Evolutionary conservation across 2,888 invertebrate species (phyloP), one percentile per base, ranked within the genome.

Genomic region (Dolichopus griseipennis): DNA sequence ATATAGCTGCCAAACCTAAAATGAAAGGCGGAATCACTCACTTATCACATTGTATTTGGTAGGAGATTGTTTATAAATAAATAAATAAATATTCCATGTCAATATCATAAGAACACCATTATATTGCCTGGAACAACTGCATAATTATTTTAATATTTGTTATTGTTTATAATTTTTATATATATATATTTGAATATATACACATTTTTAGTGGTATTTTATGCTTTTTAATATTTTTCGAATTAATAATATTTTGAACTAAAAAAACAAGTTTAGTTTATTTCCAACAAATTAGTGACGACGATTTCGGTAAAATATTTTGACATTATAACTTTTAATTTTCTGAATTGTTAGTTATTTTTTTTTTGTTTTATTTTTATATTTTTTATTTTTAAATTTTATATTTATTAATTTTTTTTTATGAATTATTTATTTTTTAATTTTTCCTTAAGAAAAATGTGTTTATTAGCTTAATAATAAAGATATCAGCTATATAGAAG

Each of bases 261-360:
- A 18, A 52, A 37, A 52, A 52, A 52, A 52, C 52, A n/a, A 52
- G 52, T 52, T 52, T 52, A 52, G 52, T 52, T 52, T 37, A 52
- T 22, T 63, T 27, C 27, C 15, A 63, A 63, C 63, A 63, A 63
- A 72, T 73, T 73, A 72, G 72, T 72, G 71, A 72, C 72, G 72
- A 72, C 73, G 72, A 72, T 72, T 73, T 71, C 70, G 69, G 71
- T 73, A 73, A 73, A 73, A 73, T 73, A 73, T 73, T 73, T 73
- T 73, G 73, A 73, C 73, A 73, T 72, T 71, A 70, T 70, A 69
- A 70, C 72, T 72, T 72, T 72, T 70, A 72, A 72, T 72, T 52
- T 52, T 52, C 15, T 52, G 52, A 52, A 52, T 52, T 52, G 52
- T 52, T 52, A 52, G 52, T 52, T 52, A 52, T 18, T 52, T 52